These are phyloP conservation scores for Torymus auratus DNA, from an alignment of 2,888 invertebrate species.

Conservation along the genomic window DNA sequence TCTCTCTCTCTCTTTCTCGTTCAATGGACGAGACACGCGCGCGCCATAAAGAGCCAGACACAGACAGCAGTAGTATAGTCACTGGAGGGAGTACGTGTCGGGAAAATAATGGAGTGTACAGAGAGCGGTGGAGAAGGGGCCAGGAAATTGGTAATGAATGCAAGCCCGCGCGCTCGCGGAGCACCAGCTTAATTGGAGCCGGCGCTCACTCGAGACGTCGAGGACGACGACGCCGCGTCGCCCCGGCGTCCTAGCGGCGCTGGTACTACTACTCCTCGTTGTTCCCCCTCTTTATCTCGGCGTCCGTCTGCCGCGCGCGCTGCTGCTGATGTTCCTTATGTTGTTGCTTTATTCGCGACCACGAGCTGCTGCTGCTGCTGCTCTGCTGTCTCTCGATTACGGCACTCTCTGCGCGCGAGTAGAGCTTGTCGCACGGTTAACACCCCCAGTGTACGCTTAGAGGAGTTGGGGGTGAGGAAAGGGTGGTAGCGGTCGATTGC, in stretches of 20 bases:
- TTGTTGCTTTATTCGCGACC: too few relatives aligned
- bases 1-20: background rate
- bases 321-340: too few relatives aligned
- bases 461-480: too few relatives aligned
- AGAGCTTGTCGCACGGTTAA: too few relatives aligned
- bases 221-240: background rate
- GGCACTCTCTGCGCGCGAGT: too few relatives aligned
- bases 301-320: too few relatives aligned
- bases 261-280: background rate
- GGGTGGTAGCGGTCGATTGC: too few relatives aligned
- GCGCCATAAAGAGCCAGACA: background rate
- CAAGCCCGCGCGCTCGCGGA: constrained; percentile 49
- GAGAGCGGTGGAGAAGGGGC: background rate
- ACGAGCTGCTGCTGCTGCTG: too few relatives aligned
- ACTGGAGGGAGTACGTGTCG: too few relatives aligned
- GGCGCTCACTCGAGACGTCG: constrained; percentile 51
- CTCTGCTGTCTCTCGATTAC: too few relatives aligned
- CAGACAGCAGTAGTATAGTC: background rate
- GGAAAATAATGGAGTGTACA: background rate
- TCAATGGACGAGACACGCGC: background rate
- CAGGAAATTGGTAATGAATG: constrained; percentile 65
- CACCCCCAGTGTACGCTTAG: too few relatives aligned
- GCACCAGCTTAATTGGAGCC: constrained; percentile 62
- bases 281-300: background rate
- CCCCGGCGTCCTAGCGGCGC: background rate